Evolutionary conservation across 2,888 invertebrate genomes (phyloP), one percentile per base, ranked within the genome.

Genomic region (Drosophila setosimentum): DNA sequence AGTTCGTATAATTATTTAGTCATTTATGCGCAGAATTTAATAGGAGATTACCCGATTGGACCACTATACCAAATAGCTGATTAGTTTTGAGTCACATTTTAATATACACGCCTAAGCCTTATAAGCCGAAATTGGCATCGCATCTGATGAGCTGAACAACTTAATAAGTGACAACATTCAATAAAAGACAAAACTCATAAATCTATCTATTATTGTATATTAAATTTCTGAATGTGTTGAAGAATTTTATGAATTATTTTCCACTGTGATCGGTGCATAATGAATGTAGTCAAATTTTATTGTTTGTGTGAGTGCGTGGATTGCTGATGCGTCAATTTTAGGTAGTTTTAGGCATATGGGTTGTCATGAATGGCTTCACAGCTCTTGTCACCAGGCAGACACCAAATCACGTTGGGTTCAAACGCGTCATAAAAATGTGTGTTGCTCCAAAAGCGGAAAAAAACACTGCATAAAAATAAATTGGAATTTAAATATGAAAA

Each of bases 341-440:
- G 13, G 33, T 13, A 13, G 68, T 68, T 73, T 64, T 68, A 68
- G 76, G 80, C 76, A 74, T 64, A 69, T 80, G 80, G 64, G 69
- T 66, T 66, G 72, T 63, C 71, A 64, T 63, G 63, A 37, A 45
- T 30, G 7, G 8, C 49, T 4, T 21, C 42, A 35, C 40, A 8
- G 27, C 54, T 27, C 54, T 5, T 13, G 11, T 35, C 49, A 45
- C 53, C 32, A 16, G 27, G 5, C 37, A 45, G 48, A 49, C 54
- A 42, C 53, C 60, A 24, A 51, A 60, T 51, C 59, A 37, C 27
- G 65, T 59, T 62, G 53, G 49, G 62, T 60, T 65, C 68, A 53
- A 57, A 66, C 27, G 74, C 68, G 78, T 78, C 77, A 78, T 74
- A 78, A 78, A 78, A 78, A 78, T 78, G 62, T 66, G 24, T 74